phyloP scores from a whole-genome alignment of 2,113 vertebrate species.

The Takifugu flavidus region DNA sequence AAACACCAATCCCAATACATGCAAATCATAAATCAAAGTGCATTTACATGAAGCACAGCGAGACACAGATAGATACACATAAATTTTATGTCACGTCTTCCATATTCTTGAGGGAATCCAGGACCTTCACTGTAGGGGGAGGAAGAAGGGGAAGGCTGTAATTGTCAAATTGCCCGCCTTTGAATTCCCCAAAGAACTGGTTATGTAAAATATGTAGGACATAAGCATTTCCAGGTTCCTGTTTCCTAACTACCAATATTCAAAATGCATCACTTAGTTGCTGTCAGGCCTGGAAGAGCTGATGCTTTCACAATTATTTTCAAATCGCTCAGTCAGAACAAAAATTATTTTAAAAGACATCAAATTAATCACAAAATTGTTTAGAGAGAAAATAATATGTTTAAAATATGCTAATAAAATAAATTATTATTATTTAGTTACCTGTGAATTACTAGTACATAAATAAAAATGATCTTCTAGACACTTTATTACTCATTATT shows the following conservation, averaged over 20 bases:
- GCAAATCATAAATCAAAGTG: constrained; percentile 60
- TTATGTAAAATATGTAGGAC: constrained; percentile 62
- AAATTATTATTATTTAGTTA: too few species aligned
- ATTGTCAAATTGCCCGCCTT: constrained; percentile 65
- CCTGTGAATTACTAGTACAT: too few species aligned
- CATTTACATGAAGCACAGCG: constrained; percentile 54
- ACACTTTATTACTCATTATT: too few species aligned
- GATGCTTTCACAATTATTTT: too few species aligned
- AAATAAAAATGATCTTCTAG: too few species aligned
- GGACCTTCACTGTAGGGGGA: constrained; percentile 17
- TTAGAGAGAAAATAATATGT: too few species aligned
- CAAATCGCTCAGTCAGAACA: too few species aligned
- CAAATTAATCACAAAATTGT: too few species aligned
- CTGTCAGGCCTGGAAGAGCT: too few species aligned
- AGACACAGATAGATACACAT: constrained; percentile 42
- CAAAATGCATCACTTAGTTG: constrained; percentile 6
- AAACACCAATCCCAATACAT: constrained; percentile 26
- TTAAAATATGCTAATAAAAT: too few species aligned
- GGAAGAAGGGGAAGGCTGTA: constrained; percentile 22
- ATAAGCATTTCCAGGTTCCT: constrained; percentile 28
- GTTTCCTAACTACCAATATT: constrained; percentile 3
- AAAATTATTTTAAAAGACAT: too few species aligned
- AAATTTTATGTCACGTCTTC: constrained; percentile 42
- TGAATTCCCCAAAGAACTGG: constrained; percentile 65
- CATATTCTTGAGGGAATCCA: constrained; percentile 53